Evolutionary conservation across 1,140 invertebrate species (phyloP).

Genomic region (Cherax destructor): DNA sequence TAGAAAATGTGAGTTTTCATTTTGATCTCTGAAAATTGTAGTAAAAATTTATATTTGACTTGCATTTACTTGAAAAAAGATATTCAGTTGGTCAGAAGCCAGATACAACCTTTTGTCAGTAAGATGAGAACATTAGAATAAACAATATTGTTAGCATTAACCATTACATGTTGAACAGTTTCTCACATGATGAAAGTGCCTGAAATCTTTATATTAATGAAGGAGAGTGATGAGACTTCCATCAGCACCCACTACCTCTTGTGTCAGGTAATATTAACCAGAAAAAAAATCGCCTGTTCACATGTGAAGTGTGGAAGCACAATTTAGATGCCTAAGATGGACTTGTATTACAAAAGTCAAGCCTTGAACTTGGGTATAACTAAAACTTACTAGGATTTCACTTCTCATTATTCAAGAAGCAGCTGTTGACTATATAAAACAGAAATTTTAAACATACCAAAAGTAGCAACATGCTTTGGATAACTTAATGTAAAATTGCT

Average conservation of each 20-base stretch:
- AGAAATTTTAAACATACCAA: not conserved
- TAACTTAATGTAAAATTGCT: not conserved
- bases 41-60: not conserved
- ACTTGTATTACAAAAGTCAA: not conserved
- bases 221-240: conserved; percentile 26
- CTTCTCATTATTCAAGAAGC: not conserved
- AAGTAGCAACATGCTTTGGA: not conserved
- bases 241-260: conserved; percentile 37
- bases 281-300: not conserved
- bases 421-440: not conserved
- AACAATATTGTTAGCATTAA: not conserved
- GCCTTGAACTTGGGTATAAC: not conserved
- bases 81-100: not conserved
- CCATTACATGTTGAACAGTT: not conserved
- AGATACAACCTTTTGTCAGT: not conserved
- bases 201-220: conserved; percentile 1
- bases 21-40: conserved; percentile 3
- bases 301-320: not conserved
- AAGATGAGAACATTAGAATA: not conserved
- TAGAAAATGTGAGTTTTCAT: not conserved
- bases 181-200: conserved; percentile 25
- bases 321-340: conserved; percentile 11
- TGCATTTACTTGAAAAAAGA: not conserved
- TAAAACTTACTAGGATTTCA: not conserved
- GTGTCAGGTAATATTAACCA: conserved; percentile 20